These are phyloP conservation scores for Emydocephalus ijimae DNA, from an alignment of 2,113 vertebrate species.

Conservation along the genomic window DNA sequence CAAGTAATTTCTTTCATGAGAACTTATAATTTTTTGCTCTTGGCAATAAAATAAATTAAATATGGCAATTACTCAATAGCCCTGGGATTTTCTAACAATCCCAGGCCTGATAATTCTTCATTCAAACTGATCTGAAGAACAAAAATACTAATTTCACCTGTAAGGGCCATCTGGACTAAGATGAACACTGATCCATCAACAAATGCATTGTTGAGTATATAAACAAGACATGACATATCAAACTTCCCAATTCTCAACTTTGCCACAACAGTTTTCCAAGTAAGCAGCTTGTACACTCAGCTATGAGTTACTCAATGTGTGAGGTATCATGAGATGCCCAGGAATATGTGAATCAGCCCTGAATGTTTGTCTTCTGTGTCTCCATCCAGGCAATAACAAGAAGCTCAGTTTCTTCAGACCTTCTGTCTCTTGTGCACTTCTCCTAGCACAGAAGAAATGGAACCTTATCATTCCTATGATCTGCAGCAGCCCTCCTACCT, in stretches of 20 bases:
- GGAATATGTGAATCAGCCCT: not conserved
- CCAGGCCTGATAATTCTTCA: not conserved
- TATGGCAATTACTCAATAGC: not conserved
- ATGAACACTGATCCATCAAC: not conserved
- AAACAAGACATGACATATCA: not conserved
- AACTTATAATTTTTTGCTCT: not conserved
- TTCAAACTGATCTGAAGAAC: not conserved
- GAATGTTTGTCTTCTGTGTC: not conserved
- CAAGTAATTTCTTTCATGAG: not conserved
- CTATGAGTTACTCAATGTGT: not conserved
- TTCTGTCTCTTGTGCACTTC: not conserved
- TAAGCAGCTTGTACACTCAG: not conserved
- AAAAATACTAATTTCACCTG: not conserved
- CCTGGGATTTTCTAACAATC: not conserved
- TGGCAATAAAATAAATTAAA: too few species aligned
- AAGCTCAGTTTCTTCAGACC: not conserved
- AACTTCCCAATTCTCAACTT: not conserved
- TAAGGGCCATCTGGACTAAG: not conserved
- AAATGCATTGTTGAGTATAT: not conserved
- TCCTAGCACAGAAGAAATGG: not conserved
- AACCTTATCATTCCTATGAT: not conserved
- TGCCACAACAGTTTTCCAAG: not conserved
- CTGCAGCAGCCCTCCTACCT: fast-evolving
- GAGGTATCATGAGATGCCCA: not conserved
- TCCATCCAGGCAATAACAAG: not conserved